Percentiles rank a stretch among this genome's conserved stretches.
phyloP scores from a whole-genome alignment of 1,140 invertebrate species.

The Megalopta genalis region DNA sequence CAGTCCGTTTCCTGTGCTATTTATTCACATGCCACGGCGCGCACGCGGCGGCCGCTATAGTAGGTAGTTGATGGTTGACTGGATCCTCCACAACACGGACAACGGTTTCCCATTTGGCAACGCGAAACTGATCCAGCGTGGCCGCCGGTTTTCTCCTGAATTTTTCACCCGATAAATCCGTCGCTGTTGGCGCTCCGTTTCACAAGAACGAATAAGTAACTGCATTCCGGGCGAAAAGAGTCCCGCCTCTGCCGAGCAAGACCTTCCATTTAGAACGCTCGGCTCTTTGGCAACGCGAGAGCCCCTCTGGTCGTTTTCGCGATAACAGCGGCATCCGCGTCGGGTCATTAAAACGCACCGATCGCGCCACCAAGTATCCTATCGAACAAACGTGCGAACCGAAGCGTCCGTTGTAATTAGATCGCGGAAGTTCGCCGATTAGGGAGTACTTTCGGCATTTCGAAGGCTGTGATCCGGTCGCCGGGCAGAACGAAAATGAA shows the following conservation, averaged over 20 bases:
- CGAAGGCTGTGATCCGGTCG: no score
- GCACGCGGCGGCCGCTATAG: slow-evolving; percentile 58
- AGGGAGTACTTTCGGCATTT: no score
- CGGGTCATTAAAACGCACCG: no score
- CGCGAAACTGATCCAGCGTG: slow-evolving; percentile 52
- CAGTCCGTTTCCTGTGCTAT: slow-evolving; percentile 42
- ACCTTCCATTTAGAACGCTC: background rate
- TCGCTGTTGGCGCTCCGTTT: slow-evolving; percentile 39
- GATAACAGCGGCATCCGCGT: no score
- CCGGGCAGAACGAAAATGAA: no score
- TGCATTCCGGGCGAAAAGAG: slow-evolving; percentile 8
- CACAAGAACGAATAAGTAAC: slow-evolving; percentile 55
- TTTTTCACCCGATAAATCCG: slow-evolving; percentile 72
- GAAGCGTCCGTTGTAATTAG: no score
- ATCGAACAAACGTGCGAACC: no score
- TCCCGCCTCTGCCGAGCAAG: no score
- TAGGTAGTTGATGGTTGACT: slow-evolving; percentile 52
- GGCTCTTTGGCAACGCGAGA: background rate
- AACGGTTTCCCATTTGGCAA: slow-evolving; percentile 74
- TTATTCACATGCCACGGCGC: slow-evolving; percentile 60
- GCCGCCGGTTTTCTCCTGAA: slow-evolving; percentile 57
- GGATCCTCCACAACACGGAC: slow-evolving; percentile 63
- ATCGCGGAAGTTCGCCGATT: no score
- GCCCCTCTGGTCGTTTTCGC: background rate
- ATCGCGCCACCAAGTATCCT: no score